Base-by-base conservation (phyloP, 2,888 invertebrate species). In the Tinea semifulvella region DNA sequence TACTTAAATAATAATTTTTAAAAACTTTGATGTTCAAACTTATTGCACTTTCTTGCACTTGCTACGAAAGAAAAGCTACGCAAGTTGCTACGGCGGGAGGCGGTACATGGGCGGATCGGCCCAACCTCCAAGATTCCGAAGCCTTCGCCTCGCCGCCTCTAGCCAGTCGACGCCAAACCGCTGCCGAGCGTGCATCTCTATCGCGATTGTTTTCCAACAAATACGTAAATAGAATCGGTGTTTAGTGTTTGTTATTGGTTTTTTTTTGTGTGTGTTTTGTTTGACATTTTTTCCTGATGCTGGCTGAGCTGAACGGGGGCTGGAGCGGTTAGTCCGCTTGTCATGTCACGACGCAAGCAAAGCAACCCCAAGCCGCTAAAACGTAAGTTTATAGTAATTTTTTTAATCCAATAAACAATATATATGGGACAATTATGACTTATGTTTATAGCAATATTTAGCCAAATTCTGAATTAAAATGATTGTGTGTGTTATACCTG, bases 331-430 rank as follows among this genome's bases (percentile, higher is more conserved):
- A 19, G 20, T n/a, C 39, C 49, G 42, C 44, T 71, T 75, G 77
- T 67, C 74, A 95, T 95, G 94, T 95, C 95, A 74, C 90, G 95
- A 76, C 87, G 95, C 83, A 95, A 95, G 86, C 95, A 95, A 86
- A 92, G 93, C 84, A 94, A 95, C 84, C 95, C 95, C 61, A 95
- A 95, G 83, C 94, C 95, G 71, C 86, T 94, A 65, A 95, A 95
- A 94, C 91, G 95, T 95, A 83, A 88, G 92, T 89, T 40, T 10
- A 11, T 35, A 13, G 7, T 36, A 18, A 36, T 17, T 7, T 36
- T 36, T 7, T n/a, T 7, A 22, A 22, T 5, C 8, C 8, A 22
- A 8, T 22, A 22, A 22, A 8, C 6, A 22, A 8, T 22, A n/a
- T n/a, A n/a, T n/a, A n/a, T n/a, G n/a, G n/a, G n/a, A n/a, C n/a